A percentile compares a stretch with the other conserved stretches of the same genome.
Conservation (phyloP, 2,113 vertebrate genomes). For the Cavia aperea region DNA sequence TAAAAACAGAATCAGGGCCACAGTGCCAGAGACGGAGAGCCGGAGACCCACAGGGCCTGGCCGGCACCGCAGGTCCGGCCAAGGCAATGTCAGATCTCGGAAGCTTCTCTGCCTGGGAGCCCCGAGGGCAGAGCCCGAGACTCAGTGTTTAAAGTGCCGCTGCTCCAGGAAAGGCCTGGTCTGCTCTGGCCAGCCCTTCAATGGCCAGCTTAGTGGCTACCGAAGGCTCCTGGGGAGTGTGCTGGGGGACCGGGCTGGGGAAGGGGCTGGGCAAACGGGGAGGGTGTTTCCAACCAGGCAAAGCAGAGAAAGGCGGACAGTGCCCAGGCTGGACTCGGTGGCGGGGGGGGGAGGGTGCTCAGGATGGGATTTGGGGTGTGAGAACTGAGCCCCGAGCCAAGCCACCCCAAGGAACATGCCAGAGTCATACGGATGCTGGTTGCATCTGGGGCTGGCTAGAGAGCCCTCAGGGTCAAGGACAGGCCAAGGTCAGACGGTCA, state of each 20-base stretch:
- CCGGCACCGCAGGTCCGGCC: fast-evolving
- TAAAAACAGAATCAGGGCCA: constrained; percentile 21
- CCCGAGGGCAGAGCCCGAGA: neutral
- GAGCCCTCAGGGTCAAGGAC: neutral
- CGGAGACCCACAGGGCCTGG: neutral
- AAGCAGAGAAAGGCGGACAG: neutral
- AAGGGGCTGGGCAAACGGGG: neutral
- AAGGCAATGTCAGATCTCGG: neutral
- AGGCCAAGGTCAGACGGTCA: neutral
- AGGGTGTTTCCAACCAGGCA: fast-evolving
- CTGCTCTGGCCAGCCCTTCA: neutral
- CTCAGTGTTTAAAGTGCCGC: neutral
- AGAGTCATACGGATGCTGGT: fast-evolving
- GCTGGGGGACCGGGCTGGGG: neutral
- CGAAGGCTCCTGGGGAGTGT: neutral
- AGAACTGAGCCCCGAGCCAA: neutral
- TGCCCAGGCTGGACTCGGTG: neutral
- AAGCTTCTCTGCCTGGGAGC: neutral
- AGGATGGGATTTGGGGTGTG: neutral
- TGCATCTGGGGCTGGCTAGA: neutral
- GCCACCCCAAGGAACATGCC: neutral
- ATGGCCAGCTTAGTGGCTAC: neutral
- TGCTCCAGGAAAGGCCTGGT: neutral
- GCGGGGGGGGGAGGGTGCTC: neutral
- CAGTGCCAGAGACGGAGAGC: neutral